Evolutionary conservation across 2,797 vertebrate genomes (phyloP).

Genomic region (Decapterus maruadsi): DNA sequence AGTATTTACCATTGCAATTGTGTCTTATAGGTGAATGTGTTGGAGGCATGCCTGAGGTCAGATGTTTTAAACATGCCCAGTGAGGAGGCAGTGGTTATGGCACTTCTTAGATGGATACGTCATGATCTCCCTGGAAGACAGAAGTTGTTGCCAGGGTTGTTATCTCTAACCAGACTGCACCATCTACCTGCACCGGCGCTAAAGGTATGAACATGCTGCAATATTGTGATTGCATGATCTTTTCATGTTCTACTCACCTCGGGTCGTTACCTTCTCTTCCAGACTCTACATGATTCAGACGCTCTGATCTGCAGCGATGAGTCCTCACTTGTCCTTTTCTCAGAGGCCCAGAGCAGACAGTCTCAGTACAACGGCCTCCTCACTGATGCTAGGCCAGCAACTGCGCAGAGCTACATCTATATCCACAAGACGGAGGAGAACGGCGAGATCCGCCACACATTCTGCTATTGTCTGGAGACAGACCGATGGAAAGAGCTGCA

Average conservation of each 20-base stretch:
- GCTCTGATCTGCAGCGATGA: constrained; percentile 80
- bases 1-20: constrained; percentile 8
- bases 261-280: constrained; percentile 14
- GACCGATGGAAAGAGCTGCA: constrained; percentile 92
- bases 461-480: constrained; percentile 93
- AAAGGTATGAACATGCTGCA: constrained; percentile 75
- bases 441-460: constrained; percentile 87
- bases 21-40: constrained; percentile 78
- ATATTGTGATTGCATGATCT: not conserved
- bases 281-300: constrained; percentile 81
- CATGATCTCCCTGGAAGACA: constrained; percentile 85
- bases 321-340: constrained; percentile 82
- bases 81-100: constrained; percentile 90
- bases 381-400: constrained; percentile 92
- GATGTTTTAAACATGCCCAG: constrained; percentile 89
- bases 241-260: not conserved
- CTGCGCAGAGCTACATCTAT: constrained; percentile 95
- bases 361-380: constrained; percentile 88
- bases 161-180: constrained; percentile 92
- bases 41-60: constrained; percentile 90
- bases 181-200: constrained; percentile 90
- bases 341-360: constrained; percentile 86
- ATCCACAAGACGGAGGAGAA: constrained; percentile 96
- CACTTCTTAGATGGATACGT: constrained; percentile 90
- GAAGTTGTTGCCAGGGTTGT: constrained; percentile 86